Conservation (phyloP, 1,140 invertebrate species). For the Liolophura sinensis region DNA sequence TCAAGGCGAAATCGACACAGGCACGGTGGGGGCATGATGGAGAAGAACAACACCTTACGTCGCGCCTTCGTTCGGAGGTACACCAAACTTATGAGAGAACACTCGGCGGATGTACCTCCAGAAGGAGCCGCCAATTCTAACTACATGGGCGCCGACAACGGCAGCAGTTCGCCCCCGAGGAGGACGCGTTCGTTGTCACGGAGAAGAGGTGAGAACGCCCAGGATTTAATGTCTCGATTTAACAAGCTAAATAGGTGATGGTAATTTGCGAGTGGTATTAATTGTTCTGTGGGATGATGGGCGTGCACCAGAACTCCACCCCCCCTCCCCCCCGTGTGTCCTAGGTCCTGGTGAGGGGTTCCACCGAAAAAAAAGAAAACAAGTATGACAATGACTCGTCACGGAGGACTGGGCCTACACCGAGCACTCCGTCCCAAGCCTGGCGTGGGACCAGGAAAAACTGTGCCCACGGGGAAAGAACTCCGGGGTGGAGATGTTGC, state of each 20-base stretch:
- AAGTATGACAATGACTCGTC: no score
- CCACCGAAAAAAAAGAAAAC: no score
- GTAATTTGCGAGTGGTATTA: no score
- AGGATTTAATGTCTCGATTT: constrained; percentile 27
- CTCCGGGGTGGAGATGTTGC: no score
- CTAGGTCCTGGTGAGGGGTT: no score
- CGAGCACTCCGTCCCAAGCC: no score
- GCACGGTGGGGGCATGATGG: constrained; percentile 19
- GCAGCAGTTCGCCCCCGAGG: constrained; percentile 5
- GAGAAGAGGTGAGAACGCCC: constrained; percentile 19
- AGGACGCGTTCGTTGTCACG: not conserved
- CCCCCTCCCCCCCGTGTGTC: no score
- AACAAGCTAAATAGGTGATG: constrained; percentile 32
- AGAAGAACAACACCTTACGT: constrained; percentile 33
- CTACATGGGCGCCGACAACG: constrained; percentile 18
- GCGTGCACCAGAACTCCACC: no score
- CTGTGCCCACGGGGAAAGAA: no score
- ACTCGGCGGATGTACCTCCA: constrained; percentile 15
- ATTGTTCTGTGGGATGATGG: no score
- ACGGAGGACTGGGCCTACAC: no score
- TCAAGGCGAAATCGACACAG: constrained; percentile 10
- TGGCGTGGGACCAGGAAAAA: no score
- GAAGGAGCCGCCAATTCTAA: constrained; percentile 17
- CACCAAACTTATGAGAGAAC: constrained; percentile 27
- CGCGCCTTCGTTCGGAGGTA: constrained; percentile 31